Base-by-base conservation (phyloP, 2,113 vertebrate species). In the Tylochromis polylepis region DNA sequence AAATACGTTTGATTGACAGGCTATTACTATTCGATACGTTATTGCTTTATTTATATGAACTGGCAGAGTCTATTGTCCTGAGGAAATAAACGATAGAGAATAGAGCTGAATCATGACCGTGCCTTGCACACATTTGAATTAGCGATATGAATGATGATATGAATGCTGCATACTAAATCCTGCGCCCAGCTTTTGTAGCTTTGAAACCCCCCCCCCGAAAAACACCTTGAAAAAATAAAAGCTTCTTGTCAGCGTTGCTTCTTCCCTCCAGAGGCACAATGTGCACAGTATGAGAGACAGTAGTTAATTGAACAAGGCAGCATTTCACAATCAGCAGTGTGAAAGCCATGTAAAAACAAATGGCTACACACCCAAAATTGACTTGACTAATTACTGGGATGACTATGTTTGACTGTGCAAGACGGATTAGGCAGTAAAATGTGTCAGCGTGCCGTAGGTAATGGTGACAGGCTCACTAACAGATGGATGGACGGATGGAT, bases 251-350 rank as follows among this genome's bases (percentile, higher is more conserved):
- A 24, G 38, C 29, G 51, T 60, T 58, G 41, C 24, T 3, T 41
- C 31, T 56, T 72, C 49, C 49, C 46, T 22, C 60, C 62, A 20
- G 16, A 31, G 22, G 16, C 27, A 65, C 83, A 85, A 80, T 38
- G 65, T 53, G 18, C 78, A n/a, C 81, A 81, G 51, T 60, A 49
- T 20, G 27, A 81, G 22, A 81, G 88, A 87, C 82, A 67, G 88
- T 80, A 60, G 84, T 59, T 92, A 87, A 94, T 94, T 87, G 38
- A 89, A 94, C 84, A 87, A n/a, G 82, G 81, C 91, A 85, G 83
- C 41, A 1, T 80, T 90, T 89, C 49, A 81, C 91, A 87, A 90
- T 86, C 82, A 83, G 79, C 87, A n/a, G 58, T 8, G 81, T 77
- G 80, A 85, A 85, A 70, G 57, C 80, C 90, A 82, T 89, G 93